A percentile compares a stretch with the other conserved stretches of the same genome.
These are phyloP conservation scores for Grammomys dolichurus DNA, from an alignment of 2,113 vertebrate genomes.

Conservation along the genomic window DNA sequence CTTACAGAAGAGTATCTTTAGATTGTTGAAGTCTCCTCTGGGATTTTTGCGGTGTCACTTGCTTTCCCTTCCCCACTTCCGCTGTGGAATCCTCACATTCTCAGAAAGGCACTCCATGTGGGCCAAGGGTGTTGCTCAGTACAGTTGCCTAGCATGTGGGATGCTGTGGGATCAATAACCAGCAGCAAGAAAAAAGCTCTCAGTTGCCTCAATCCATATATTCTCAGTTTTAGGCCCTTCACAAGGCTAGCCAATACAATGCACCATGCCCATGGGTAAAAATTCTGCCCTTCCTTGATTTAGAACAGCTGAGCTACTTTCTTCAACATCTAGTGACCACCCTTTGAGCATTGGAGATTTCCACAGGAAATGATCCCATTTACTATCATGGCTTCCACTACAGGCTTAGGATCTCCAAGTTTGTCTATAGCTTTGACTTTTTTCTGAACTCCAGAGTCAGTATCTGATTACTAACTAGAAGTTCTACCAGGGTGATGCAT, in stretches of 20 bases:
- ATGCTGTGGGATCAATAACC: not conserved
- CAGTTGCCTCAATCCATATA: not conserved
- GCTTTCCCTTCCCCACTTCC: not conserved
- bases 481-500: not conserved
- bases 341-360: not conserved
- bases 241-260: not conserved
- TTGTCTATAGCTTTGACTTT: slow-evolving; percentile 5
- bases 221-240: not conserved
- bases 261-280: not conserved
- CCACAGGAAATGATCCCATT: not conserved
- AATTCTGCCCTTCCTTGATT: slow-evolving; percentile 16
- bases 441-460: slow-evolving; percentile 29
- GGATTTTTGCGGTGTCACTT: not conserved
- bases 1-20: not conserved
- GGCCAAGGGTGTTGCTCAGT: not conserved
- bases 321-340: not conserved
- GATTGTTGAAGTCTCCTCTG: not conserved
- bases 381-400: not conserved
- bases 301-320: not conserved
- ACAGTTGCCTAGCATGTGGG: not conserved
- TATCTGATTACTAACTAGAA: not conserved
- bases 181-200: not conserved
- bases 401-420: slow-evolving; percentile 10
- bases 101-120: not conserved
- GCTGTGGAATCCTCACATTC: not conserved